Evolutionary conservation across 2,797 vertebrate genomes (phyloP), one percentile per base, ranked within the genome.

Genomic region (Onychomys torridus): DNA sequence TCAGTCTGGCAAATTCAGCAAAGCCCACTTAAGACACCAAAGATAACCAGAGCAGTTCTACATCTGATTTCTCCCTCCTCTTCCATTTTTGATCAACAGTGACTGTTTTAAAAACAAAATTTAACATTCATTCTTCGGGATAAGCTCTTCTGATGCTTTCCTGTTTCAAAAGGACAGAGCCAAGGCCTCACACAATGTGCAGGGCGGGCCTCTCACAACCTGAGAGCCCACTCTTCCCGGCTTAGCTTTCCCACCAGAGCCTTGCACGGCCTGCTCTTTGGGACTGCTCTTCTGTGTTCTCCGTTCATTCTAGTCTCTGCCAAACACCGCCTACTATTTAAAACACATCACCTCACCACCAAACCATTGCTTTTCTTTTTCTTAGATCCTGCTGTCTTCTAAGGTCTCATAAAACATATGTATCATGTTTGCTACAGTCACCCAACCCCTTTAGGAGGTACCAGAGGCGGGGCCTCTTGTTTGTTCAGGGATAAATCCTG

Each of bases 91-190:
- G 46, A 61, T 91, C 29, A 90, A 92, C 17, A n/a, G 37, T 32
- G 63, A 78, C 61, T 49, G 37, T 55, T 93, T 91, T 76, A n/a
- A 93, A 93, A 83, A 79, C 16, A 23, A 34, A 93, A 83, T 63
- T 32, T 34, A 76, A 32, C 14, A 8, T 61, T 82, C 40, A 93
- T 55, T 81, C 57, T 27, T 55, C 49, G 40, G 55, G 32, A 85
- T 32, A 55, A 52, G 63, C 37, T 8, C 61, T 76, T 49, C 9
- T 12, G 46, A n/a, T 29, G 73, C 73, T 37, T 43, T 75, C 25
- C 16, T 37, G 52, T 3, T 34, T 71, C 49, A 13, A 87, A 40
- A 63, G 75, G 61, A 43, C 32, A 55, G 82, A 9, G 79, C 23
- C 63, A 34, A 78, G 63, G 37, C 27, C 37, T 27, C 46, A 29